Evolutionary conservation across 2,888 invertebrate species (phyloP).

Genomic region (Crematogaster levior): DNA sequence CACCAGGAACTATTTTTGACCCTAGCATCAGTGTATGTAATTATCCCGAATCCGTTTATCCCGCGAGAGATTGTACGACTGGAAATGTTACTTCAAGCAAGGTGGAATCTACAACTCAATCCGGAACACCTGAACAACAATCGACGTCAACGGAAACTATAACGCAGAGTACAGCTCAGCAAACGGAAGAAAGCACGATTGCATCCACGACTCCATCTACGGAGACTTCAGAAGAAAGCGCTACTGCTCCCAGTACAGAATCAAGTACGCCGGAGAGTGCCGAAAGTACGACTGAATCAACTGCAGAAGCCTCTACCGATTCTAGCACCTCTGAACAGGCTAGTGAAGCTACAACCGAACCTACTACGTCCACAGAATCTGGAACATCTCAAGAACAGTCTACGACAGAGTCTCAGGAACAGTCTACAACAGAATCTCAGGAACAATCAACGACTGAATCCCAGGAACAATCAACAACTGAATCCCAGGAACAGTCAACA

Average conservation of each 20-base stretch:
- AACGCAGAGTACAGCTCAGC: conserved; percentile 38
- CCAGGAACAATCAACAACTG: conserved; percentile 52
- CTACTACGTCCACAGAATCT: conserved; percentile 28
- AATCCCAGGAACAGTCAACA: conserved; percentile 49
- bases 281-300: conserved; percentile 49
- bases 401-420: conserved; percentile 52
- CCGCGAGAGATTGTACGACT: conserved; percentile 82
- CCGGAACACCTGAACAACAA: conserved; percentile 47
- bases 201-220: conserved; percentile 15
- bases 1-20: conserved; percentile 91
- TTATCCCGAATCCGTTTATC: conserved; percentile 89
- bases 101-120: conserved; percentile 55
- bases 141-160: conserved; percentile 38
- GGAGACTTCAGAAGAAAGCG: conserved; percentile 40
- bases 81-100: conserved; percentile 35
- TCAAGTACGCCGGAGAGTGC: conserved; percentile 45
- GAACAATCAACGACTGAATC: conserved; percentile 53
- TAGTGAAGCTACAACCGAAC: conserved; percentile 39
- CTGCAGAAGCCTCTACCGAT: conserved; percentile 17
- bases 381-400: conserved; percentile 50
- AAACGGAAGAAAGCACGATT: conserved; percentile 28
- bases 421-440: conserved; percentile 55
- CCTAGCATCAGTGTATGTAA: conserved; percentile 90
- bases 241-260: conserved; percentile 46
- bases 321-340: conserved; percentile 35